phyloP scores from a whole-genome alignment of 2,113 vertebrate species.

The Callocephalon fimbriatum region DNA sequence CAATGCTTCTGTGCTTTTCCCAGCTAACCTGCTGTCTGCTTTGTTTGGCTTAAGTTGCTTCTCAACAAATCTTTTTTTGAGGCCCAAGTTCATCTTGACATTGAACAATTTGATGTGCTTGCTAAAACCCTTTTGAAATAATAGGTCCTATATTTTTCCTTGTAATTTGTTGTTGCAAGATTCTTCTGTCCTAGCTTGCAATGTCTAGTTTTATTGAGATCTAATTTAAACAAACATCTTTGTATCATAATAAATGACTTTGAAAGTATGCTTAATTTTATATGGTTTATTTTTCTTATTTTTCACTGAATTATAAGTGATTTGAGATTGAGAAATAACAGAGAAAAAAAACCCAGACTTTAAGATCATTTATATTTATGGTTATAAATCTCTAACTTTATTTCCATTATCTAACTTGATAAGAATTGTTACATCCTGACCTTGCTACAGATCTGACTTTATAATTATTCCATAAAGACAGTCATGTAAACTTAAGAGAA shows the following conservation, averaged over 20 bases:
- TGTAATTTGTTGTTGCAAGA: neutral
- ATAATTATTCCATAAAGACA: neutral
- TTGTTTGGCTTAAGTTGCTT: neutral
- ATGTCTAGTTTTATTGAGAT: neutral
- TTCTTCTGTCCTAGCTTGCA: neutral
- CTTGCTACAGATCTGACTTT: neutral
- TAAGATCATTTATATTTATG: neutral
- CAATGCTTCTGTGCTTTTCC: neutral
- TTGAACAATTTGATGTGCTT: slow-evolving; percentile 29
- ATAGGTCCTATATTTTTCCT: neutral
- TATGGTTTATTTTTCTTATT: neutral
- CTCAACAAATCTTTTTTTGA: neutral
- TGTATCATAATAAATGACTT: neutral
- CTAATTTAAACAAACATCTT: neutral
- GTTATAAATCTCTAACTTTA: neutral
- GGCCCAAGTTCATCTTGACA: neutral
- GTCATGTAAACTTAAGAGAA: neutral
- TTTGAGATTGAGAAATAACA: neutral
- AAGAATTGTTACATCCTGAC: neutral
- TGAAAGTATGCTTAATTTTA: neutral
- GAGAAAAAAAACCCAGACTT: neutral
- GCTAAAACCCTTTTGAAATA: neutral
- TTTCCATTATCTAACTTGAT: neutral
- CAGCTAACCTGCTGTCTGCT: neutral
- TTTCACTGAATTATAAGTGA: neutral